A percentile compares a stretch with the other conserved stretches of the same genome.
Evolutionary conservation across 2,797 vertebrate species (phyloP).

Genomic region (Hoplostethus atlanticus): DNA sequence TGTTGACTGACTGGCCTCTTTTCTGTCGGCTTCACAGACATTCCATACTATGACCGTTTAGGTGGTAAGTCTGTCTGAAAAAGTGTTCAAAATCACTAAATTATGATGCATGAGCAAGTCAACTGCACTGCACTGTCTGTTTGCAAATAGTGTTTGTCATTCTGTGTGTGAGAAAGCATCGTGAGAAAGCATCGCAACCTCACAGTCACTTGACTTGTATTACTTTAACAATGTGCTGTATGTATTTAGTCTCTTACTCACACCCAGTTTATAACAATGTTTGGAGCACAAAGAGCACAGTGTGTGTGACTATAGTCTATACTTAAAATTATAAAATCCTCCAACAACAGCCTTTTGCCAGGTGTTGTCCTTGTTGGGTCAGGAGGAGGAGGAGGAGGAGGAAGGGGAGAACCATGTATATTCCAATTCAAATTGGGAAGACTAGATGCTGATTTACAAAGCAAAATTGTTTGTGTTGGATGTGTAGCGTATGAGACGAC

Average conservation of each 20-base stretch:
- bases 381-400: background rate
- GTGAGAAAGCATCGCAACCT: background rate
- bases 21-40: conserved; percentile 85
- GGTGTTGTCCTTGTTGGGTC: background rate
- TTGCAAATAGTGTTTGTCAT: conserved; percentile 12
- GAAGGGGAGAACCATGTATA: background rate
- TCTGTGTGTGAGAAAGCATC: conserved; percentile 1
- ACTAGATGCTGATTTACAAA: conserved; percentile 51
- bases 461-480: conserved; percentile 35
- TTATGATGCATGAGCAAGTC: conserved; percentile 56
- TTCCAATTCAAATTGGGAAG: conserved; percentile 29
- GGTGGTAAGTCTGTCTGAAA: conserved; percentile 83
- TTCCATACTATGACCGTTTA: conserved; percentile 85
- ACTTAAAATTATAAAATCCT: conserved; percentile 4
- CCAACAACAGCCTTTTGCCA: background rate
- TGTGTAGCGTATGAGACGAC: conserved; percentile 84
- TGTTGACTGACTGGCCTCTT: conserved; percentile 68
- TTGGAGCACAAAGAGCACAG: conserved; percentile 15
- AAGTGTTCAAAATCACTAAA: conserved; percentile 28
- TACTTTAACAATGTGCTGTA: conserved; percentile 10
- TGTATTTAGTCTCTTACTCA: conserved; percentile 23
- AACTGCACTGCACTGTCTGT: conserved; percentile 20
- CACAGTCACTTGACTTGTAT: background rate
- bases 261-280: conserved; percentile 10
- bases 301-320: conserved; percentile 12